Evolutionary conservation across 2,113 vertebrate genomes (phyloP).

Genomic region (Anoplopoma fimbria): DNA sequence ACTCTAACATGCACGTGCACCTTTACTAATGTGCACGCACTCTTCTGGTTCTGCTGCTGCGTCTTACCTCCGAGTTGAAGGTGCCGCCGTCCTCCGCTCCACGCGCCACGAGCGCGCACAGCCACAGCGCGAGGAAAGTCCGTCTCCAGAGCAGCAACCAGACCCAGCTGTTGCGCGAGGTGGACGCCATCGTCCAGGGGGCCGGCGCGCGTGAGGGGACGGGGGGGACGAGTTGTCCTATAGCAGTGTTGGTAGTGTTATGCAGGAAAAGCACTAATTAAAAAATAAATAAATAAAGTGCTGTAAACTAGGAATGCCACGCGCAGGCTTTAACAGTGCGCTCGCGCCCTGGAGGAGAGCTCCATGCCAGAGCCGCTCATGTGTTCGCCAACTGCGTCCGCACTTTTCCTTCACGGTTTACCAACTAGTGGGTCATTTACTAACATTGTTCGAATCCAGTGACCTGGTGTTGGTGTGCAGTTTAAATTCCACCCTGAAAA

Average conservation of each 20-base stretch:
- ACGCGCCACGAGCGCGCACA: conserved; percentile 67
- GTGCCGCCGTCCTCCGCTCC: conserved; percentile 63
- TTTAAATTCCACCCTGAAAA: conserved; percentile 11
- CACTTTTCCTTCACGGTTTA: conserved; percentile 2
- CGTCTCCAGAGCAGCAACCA: conserved; percentile 81
- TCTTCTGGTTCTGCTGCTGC: neutral
- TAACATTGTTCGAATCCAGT: conserved; percentile 7
- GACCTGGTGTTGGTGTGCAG: neutral
- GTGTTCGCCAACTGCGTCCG: neutral
- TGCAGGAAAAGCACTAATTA: neutral
- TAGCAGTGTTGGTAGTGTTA: neutral
- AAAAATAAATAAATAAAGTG: neutral
- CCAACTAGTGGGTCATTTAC: neutral
- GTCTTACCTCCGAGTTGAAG: conserved; percentile 81
- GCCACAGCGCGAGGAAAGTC: conserved; percentile 76
- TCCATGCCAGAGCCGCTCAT: conserved; percentile 19
- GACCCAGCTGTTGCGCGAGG: conserved; percentile 61
- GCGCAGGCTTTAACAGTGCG: conserved; percentile 4
- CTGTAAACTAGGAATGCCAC: neutral
- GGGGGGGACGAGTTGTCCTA: neutral
- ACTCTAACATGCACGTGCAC: no score
- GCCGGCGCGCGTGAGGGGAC: neutral
- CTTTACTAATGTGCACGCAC: no score
- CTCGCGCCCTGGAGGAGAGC: conserved; percentile 11
- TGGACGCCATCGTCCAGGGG: conserved; percentile 69